Base-by-base conservation (phyloP, 1,140 invertebrate genomes). In the Pomacea maculata region DNA sequence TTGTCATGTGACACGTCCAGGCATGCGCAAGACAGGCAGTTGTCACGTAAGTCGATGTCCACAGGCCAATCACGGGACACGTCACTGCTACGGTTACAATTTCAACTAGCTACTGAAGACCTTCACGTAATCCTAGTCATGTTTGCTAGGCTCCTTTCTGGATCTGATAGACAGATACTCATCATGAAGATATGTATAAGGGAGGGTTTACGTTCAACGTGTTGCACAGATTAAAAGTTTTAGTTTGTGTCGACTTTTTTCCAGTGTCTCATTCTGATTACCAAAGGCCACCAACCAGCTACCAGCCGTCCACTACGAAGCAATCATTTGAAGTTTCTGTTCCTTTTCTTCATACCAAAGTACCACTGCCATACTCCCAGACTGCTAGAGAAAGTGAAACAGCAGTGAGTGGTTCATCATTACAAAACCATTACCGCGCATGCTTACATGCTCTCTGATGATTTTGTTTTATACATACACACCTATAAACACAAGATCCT, bases 321-420 rank as follows among this genome's bases (percentile, higher is more conserved):
- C 70, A 67, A 15, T 81, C 80, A n/a, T 82, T 82, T 73, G 57
- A 74, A 14, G 87, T 83, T 67, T 83, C 86, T 77, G 87, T 83
- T 67, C 84, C 86, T 77, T 88, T 86, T 55, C 82, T 88, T 8
- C 83, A 85, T 64, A 84, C 86, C 7, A 83, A 88, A 54, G 83
- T 85, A 63, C 86, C 87, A 1, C 82, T 88, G 19, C 87, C 87
- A 14, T 88, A 88, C 71, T 82, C 85, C 5, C 84, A 79, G 7
- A 81, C 79, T 7, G 5, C 82, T 82, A 52, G 80, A 79, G 61
- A 82, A 71, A 61, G 84, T 8, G 87, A 88, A 78, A 86, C 87
- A 14, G 76, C 83, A 75, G 87, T 88, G 83, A 74, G 79, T 57
- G 25, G 34, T 45, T 45, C 34, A 45, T 45, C 34, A 45, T 45